phyloP scores from a whole-genome alignment of 1,140 invertebrate species.

The Conus betulinus region DNA sequence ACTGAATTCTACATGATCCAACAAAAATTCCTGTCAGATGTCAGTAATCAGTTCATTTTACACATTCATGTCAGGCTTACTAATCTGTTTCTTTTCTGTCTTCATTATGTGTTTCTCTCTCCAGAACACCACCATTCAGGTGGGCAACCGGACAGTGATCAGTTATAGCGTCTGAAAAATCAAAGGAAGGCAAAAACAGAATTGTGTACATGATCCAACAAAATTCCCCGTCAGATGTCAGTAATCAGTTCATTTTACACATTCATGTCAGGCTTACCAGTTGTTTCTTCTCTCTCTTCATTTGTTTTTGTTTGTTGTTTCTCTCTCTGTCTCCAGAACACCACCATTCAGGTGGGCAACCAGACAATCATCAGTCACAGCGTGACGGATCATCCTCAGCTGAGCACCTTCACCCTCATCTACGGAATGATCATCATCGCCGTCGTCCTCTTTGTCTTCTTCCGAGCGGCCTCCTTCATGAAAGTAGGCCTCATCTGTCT shows the following conservation, averaged over 20 bases:
- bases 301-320: neutral
- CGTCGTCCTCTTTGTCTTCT: slow-evolving; percentile 78
- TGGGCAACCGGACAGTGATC: slow-evolving; percentile 49
- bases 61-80: neutral
- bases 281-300: neutral
- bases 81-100: neutral
- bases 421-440: slow-evolving; percentile 77
- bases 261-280: neutral
- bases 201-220: too few relatives aligned
- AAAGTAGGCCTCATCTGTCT: slow-evolving; percentile 70
- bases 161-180: slow-evolving; percentile 67
- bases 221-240: too few relatives aligned
- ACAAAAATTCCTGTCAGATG: too few relatives aligned
- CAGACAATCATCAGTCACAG: slow-evolving; percentile 60
- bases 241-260: too few relatives aligned
- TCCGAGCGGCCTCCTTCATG: slow-evolving; percentile 80
- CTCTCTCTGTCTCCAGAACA: slow-evolving; percentile 49
- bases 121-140: slow-evolving; percentile 57
- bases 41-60: too few relatives aligned
- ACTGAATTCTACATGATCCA: too few relatives aligned
- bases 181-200: too few relatives aligned
- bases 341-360: slow-evolving; percentile 49
- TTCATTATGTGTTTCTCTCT: neutral
- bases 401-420: slow-evolving; percentile 77
- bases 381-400: slow-evolving; percentile 78